Evolutionary conservation across 1,140 invertebrate genomes (phyloP).

Genomic region (Drosophila lowei): DNA sequence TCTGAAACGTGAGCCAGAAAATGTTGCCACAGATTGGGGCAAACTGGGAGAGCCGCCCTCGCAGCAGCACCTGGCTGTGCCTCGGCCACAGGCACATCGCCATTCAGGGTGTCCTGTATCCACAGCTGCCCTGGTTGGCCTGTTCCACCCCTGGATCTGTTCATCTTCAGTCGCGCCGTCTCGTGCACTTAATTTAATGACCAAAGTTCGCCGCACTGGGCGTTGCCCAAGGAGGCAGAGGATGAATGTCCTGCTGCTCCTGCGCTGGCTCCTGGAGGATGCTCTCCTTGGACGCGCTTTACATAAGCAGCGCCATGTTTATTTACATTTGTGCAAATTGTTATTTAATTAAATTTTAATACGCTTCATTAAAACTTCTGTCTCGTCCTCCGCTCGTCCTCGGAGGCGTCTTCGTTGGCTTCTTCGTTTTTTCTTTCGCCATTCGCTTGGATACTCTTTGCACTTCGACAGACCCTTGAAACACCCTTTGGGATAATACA

Average conservation of each 20-base stretch:
- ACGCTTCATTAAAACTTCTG: slow-evolving; percentile 78
- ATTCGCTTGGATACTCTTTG: not conserved
- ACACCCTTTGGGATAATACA: too few relatives aligned
- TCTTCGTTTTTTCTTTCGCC: slow-evolving; percentile 3
- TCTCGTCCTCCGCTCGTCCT: slow-evolving; percentile 16
- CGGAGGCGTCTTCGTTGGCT: not conserved
- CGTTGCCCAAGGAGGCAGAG: slow-evolving; percentile 51
- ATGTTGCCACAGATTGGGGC: too few relatives aligned
- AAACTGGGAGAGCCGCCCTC: too few relatives aligned
- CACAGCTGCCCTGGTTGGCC: not conserved
- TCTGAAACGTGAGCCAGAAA: too few relatives aligned
- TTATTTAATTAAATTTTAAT: slow-evolving; percentile 81
- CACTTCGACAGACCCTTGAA: not conserved
- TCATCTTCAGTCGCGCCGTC: slow-evolving; percentile 23
- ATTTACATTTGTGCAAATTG: slow-evolving; percentile 79
- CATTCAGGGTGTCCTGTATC: slow-evolving; percentile 3
- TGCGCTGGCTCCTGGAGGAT: not conserved
- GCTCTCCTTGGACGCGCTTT: slow-evolving; percentile 31
- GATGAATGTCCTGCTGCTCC: slow-evolving; percentile 16
- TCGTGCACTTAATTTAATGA: slow-evolving; percentile 78
- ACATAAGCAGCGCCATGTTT: slow-evolving; percentile 73
- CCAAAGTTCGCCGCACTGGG: slow-evolving; percentile 70
- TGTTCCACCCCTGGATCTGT: not conserved
- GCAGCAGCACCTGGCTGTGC: too few relatives aligned
- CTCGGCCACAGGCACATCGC: too few relatives aligned